Conservation (phyloP, 2,113 vertebrate species). For the Rhinolophus sinicus region DNA sequence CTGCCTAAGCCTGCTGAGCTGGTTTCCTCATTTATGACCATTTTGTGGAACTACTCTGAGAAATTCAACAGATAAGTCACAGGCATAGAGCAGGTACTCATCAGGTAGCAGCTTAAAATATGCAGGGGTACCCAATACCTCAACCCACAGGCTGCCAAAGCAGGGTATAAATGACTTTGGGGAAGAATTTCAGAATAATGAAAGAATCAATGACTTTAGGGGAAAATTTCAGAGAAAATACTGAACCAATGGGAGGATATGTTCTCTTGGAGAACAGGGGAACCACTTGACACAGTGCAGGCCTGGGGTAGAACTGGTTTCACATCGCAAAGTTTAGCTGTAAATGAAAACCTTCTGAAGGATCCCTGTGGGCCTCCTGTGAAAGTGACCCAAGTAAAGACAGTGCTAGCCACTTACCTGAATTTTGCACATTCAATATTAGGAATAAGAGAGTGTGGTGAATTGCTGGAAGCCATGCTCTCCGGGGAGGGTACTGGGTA, state of each 20-base stretch:
- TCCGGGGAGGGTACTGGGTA: not conserved
- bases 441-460: not conserved
- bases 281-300: not conserved
- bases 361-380: not conserved
- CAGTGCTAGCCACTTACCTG: not conserved
- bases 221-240: not conserved
- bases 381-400: not conserved
- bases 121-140: not conserved
- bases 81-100: not conserved
- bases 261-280: not conserved
- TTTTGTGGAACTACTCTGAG: not conserved
- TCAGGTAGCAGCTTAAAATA: not conserved
- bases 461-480: fast-evolving
- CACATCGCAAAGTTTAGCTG: not conserved
- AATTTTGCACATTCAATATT: not conserved
- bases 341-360: not conserved
- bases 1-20: not conserved
- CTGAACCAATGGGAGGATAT: not conserved
- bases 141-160: not conserved
- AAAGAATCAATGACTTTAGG: not conserved
- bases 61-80: not conserved
- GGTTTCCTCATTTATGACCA: not conserved
- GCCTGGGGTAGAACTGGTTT: not conserved
- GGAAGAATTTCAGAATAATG: not conserved
- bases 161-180: not conserved